Conservation (phyloP, 1,140 invertebrate genomes). For the Drepana arcuata region DNA sequence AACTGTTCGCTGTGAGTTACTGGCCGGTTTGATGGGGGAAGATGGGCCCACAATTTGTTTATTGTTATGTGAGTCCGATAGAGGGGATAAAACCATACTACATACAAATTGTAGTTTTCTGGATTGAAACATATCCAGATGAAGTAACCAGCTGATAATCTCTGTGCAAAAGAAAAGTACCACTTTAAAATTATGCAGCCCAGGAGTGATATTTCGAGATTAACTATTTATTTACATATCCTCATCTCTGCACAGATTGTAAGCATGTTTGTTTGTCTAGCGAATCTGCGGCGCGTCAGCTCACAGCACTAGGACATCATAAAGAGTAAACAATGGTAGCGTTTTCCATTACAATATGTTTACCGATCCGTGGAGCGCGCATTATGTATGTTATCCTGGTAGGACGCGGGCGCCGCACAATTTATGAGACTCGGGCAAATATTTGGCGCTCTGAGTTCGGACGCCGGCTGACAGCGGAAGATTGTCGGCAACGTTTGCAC, state of each 20-base stretch:
- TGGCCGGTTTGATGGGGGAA: no score
- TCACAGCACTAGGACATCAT: slow-evolving; percentile 62
- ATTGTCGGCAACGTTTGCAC: slow-evolving; percentile 57
- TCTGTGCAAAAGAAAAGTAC: neutral
- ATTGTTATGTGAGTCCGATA: no score
- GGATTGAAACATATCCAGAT: no score
- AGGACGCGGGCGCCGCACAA: slow-evolving; percentile 48
- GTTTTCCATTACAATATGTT: slow-evolving; percentile 72
- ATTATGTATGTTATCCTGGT: slow-evolving; percentile 70
- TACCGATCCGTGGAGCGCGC: slow-evolving; percentile 63
- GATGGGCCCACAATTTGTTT: slow-evolving; percentile 1
- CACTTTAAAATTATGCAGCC: slow-evolving; percentile 15
- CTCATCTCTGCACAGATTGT: slow-evolving; percentile 6
- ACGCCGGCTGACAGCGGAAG: slow-evolving; percentile 63
- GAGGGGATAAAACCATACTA: no score
- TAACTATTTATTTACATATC: slow-evolving; percentile 6
- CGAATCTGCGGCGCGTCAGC: slow-evolving; percentile 43
- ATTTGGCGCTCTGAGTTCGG: slow-evolving; percentile 60
- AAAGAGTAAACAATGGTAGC: slow-evolving; percentile 68
- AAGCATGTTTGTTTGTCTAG: no score
- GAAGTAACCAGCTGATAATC: slow-evolving; percentile 3
- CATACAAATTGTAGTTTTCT: no score
- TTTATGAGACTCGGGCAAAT: slow-evolving; percentile 68
- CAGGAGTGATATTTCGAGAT: slow-evolving; percentile 5
- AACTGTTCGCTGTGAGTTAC: slow-evolving; percentile 17